phyloP scores from a whole-genome alignment of 2,113 vertebrate species.

The Nycticorax nycticorax region DNA sequence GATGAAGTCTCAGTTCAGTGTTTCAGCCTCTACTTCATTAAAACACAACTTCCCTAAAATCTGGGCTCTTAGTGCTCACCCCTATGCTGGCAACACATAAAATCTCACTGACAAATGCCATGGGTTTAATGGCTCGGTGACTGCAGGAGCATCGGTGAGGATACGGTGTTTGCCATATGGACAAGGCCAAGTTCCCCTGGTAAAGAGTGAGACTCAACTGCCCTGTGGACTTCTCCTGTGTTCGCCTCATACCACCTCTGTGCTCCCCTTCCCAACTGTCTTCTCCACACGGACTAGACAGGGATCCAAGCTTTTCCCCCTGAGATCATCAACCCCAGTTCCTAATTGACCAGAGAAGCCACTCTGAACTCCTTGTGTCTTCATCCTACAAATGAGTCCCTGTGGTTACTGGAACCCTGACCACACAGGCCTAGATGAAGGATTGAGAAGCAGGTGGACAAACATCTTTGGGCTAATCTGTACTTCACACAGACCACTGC shows the following conservation, averaged over 20 bases:
- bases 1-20: not conserved
- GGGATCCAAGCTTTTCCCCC: not conserved
- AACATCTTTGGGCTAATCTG: not conserved
- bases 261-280: not conserved
- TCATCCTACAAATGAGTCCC: not conserved
- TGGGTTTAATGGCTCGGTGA: fast-evolving
- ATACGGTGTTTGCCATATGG: fast-evolving
- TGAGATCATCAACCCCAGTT: not conserved
- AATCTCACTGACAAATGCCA: not conserved
- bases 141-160: fast-evolving
- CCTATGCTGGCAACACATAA: too few species aligned
- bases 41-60: not conserved
- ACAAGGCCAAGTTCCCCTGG: not conserved
- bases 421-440: not conserved
- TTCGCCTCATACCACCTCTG: not conserved
- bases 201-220: not conserved
- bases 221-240: not conserved
- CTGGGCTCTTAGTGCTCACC: not conserved
- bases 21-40: not conserved
- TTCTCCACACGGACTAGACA: not conserved
- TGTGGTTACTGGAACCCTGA: not conserved
- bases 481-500: not conserved
- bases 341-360: not conserved
- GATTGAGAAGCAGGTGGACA: not conserved
- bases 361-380: not conserved